These are phyloP conservation scores for Drosophila seguyi DNA, from an alignment of 1,140 invertebrate species.

Conservation along the genomic window DNA sequence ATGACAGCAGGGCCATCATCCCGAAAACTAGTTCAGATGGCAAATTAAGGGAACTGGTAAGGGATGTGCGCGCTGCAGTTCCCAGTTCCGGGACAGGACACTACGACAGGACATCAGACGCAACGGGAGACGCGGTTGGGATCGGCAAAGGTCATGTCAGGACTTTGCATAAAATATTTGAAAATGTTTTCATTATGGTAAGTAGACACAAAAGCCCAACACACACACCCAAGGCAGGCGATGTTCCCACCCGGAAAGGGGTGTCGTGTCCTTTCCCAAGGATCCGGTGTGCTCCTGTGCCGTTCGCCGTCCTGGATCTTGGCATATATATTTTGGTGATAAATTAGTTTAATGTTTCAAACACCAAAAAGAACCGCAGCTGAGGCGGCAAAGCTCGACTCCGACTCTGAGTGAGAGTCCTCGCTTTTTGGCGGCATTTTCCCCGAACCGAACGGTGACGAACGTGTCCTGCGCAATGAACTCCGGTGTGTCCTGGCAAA, in stretches of 20 bases:
- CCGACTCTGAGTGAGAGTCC: background rate
- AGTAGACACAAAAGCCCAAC: slow-evolving; percentile 75
- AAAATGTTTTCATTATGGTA: slow-evolving; percentile 84
- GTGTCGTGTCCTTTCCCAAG: slow-evolving; percentile 51
- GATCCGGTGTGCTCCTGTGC: slow-evolving; percentile 19
- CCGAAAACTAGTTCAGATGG: slow-evolving; percentile 76
- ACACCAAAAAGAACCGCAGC: slow-evolving; percentile 64
- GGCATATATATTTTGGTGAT: slow-evolving; percentile 78
- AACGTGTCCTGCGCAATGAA: slow-evolving; percentile 61
- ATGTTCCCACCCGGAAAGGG: slow-evolving; percentile 60
- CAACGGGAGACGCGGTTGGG: slow-evolving; percentile 62
- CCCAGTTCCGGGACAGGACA: slow-evolving; percentile 76
- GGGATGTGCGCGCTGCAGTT: slow-evolving; percentile 59
- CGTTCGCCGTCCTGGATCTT: slow-evolving; percentile 28
- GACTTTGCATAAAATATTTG: slow-evolving; percentile 84
- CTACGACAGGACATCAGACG: slow-evolving; percentile 44
- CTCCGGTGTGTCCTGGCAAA: slow-evolving; percentile 33
- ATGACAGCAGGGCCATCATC: slow-evolving; percentile 54
- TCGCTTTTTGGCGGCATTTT: slow-evolving; percentile 61
- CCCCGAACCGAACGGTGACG: slow-evolving; percentile 1
- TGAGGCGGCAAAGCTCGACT: slow-evolving; percentile 61
- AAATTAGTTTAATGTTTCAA: slow-evolving; percentile 80
- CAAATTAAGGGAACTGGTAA: slow-evolving; percentile 80
- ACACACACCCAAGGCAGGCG: slow-evolving; percentile 17
- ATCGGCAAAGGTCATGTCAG: slow-evolving; percentile 74